Percentiles rank a stretch among this genome's conserved stretches.
Evolutionary conservation across 2,888 invertebrate genomes (phyloP).

Genomic region (Clostera curtula): DNA sequence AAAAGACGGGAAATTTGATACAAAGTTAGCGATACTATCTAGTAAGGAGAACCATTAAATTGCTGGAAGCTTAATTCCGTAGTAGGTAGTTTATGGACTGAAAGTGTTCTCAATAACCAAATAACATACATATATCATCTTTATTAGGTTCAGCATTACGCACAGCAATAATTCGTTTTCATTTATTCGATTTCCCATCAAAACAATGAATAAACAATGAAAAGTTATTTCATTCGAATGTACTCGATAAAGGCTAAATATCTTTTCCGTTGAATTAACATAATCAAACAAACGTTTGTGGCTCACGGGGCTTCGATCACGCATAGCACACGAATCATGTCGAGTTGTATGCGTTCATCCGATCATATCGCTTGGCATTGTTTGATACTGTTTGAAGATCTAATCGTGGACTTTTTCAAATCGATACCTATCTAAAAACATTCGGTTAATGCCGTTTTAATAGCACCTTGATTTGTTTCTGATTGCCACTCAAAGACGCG

Average conservation of each 20-base stretch:
- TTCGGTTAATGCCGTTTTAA: constrained; percentile 58
- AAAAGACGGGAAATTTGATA: no score
- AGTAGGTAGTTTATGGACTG: no score
- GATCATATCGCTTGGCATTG: constrained; percentile 40
- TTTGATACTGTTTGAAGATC: constrained; percentile 44
- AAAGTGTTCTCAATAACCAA: no score
- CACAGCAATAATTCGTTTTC: no score
- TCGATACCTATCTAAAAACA: constrained; percentile 54
- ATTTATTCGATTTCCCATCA: no score
- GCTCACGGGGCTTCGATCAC: constrained; percentile 11
- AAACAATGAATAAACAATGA: no score
- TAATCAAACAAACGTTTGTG: constrained; percentile 15
- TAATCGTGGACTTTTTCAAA: constrained; percentile 47
- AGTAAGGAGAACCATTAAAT: no score
- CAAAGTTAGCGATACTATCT: no score
- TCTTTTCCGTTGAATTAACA: constrained; percentile 14
- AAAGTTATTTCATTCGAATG: neutral
- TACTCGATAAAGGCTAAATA: constrained; percentile 4
- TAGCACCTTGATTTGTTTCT: constrained; percentile 61
- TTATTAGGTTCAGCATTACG: no score
- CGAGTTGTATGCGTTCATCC: constrained; percentile 9
- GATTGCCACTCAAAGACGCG: constrained; percentile 50
- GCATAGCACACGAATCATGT: constrained; percentile 20
- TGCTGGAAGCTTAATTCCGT: no score
- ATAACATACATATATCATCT: no score